Percentiles rank a stretch among this genome's conserved stretches.
phyloP scores from a whole-genome alignment of 2,888 invertebrate genomes.

The Acanthosoma haemorrhoidale region DNA sequence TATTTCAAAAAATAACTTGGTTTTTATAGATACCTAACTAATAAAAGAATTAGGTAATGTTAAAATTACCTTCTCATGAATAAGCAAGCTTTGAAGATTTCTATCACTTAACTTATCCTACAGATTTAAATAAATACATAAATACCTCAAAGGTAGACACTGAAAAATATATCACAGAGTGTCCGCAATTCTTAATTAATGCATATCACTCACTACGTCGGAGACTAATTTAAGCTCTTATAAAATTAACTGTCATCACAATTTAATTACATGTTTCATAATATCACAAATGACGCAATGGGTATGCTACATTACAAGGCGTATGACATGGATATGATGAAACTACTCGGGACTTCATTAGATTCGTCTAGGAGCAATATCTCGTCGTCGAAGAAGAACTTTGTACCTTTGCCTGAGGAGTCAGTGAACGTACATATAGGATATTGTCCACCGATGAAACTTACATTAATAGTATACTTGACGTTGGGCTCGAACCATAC shows the following conservation, averaged over 20 bases:
- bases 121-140: not conserved
- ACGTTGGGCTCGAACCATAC: constrained; percentile 42
- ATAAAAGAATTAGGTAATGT: too few species aligned
- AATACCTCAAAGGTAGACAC: not conserved
- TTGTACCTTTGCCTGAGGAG: constrained; percentile 35
- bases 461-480: constrained; percentile 37
- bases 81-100: too few species aligned
- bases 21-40: too few species aligned
- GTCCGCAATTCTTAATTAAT: not conserved
- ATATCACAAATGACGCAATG: not conserved
- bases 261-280: not conserved
- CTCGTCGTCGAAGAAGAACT: constrained; percentile 30
- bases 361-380: not conserved
- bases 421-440: constrained; percentile 36
- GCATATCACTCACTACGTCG: not conserved
- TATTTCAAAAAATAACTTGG: too few species aligned
- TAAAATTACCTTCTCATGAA: too few species aligned
- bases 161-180: constrained; percentile 10
- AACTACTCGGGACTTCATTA: not conserved
- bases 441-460: constrained; percentile 38
- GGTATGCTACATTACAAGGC: not conserved
- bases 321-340: constrained; percentile 17
- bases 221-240: not conserved
- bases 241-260: not conserved
- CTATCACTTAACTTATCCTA: too few species aligned